Evolutionary conservation across 2,797 vertebrate genomes (phyloP), one percentile per base, ranked within the genome.

Genomic region (Thripadectes ignobilis): DNA sequence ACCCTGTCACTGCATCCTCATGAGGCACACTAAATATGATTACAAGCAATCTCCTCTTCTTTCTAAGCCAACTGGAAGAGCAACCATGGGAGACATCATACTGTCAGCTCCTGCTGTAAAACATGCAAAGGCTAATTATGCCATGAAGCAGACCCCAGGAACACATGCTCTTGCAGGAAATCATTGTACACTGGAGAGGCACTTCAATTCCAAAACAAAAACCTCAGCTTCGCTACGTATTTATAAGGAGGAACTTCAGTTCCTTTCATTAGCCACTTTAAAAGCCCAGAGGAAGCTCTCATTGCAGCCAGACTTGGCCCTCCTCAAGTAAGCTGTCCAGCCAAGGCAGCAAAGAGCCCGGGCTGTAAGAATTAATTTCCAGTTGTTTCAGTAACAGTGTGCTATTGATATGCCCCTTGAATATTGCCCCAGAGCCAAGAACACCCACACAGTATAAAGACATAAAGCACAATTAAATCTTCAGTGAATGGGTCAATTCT

Each of bases 401-500:
- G 30, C 84, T 83, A 92, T 89, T 96, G 85, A 97, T 84, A 95
- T 27, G 41, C 32, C 76, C 78, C 55, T 66, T 77, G 32, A 94
- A 67, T 48, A 51, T 12, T 39, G 9, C 32, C 18, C 39, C 43
- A 78, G 65, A 83, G 59, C 67, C 88, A 93, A 88, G 85, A 93
- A 96, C 82, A 93, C 73, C 85, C 83, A 81, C 51, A 15, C 36
- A 88, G 77, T n/a, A 67, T n/a, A 93, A 82, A 93, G 76, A 84
- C n/a, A 59, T 21, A 39, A 74, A 92, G 79, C 76, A 86, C 65
- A 91, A 88, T 65, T 29, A 90, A 76, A 81, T 45, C 30, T 84
- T 72, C 23, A 74, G 74, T 92, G 85, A 93, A 84, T 85, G 45
- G 59, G 34, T 59, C 7, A 4, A 68, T 85, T 91, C 63, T 74